Conservation (phyloP, 2,888 invertebrate species). For the Flexamia atlantica region DNA sequence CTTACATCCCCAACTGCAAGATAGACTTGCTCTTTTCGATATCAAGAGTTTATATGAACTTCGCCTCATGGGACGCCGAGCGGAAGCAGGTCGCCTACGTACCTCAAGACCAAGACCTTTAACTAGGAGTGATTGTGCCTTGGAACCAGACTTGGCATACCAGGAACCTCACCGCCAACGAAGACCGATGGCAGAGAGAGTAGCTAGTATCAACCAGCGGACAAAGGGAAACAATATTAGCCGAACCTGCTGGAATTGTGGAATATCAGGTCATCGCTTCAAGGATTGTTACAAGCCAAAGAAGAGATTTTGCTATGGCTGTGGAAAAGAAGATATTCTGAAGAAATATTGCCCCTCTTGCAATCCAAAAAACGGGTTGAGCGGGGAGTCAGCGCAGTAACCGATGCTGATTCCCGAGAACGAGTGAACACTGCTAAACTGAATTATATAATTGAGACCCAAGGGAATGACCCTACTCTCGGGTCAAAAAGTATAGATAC, state of each 20-base stretch:
- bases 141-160: slow-evolving; percentile 66
- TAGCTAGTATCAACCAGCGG: neutral
- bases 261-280: slow-evolving; percentile 42
- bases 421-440: neutral
- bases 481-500: too few species aligned
- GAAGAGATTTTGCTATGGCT: slow-evolving; percentile 42
- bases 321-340: slow-evolving; percentile 33
- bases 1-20: too few species aligned
- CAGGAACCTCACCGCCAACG: neutral
- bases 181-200: slow-evolving; percentile 40
- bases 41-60: slow-evolving; percentile 12
- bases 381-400: slow-evolving; percentile 30
- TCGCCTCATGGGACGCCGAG: slow-evolving; percentile 10
- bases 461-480: neutral
- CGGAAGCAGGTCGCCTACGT: slow-evolving; percentile 35
- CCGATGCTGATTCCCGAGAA: neutral
- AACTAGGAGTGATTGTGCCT: neutral
- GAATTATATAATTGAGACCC: neutral
- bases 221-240: neutral
- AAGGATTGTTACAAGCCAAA: slow-evolving; percentile 39
- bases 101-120: neutral
- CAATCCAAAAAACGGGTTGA: slow-evolving; percentile 52
- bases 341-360: slow-evolving; percentile 23
- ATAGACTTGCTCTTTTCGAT: slow-evolving; percentile 3
- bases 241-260: slow-evolving; percentile 56